Evolutionary conservation across 2,797 vertebrate genomes (phyloP), one percentile per base, ranked within the genome.

Genomic region (Taenioides sp.): DNA sequence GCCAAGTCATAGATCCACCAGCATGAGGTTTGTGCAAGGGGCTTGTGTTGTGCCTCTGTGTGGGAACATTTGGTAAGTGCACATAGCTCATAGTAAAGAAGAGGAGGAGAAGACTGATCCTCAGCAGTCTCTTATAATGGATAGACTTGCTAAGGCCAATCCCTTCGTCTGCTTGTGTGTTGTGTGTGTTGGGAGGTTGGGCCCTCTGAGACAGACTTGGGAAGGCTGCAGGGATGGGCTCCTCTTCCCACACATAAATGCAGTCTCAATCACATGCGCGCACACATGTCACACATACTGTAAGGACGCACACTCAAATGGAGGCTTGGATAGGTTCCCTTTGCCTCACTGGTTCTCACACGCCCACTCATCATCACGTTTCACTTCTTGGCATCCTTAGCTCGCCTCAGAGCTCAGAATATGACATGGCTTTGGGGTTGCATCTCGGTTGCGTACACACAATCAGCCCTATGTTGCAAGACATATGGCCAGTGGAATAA

Each of bases 351-450:
- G 74, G 60, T 77, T 81, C 83, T 74, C 75, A 79, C 83, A 91
- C 86, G 89, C 82, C 84, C 85, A 87, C 84, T 83, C 85, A 61
- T 90, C 86, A 84, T 89, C 88, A 84, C 80, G 76, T 88, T 90
- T 87, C 84, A 83, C 49, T 79, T 84, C 74, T 84, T 91, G 86
- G 87, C 88, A 81, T 81, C 83, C 76, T 81, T 52, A 66, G 54
- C 67, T 70, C 81, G 78, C 78, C 84, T 84, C 75, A 17, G 65
- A 89, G 86, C 86, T 88, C 84, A 89, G 84, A 87, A 87, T 90
- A 86, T 87, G 89, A 89, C 89, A 89, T 84, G 78, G 87, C 82
- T 89, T 83, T 84, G 75, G 87, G 87, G 79, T 83, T 84, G 79
- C 82, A 71, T 86, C 87, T 88, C 81, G 74, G 80, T 85, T 82